A percentile compares a stretch with the other conserved stretches of the same genome.
Evolutionary conservation across 2,113 vertebrate genomes (phyloP).

Genomic region (Ciconia maguari): DNA sequence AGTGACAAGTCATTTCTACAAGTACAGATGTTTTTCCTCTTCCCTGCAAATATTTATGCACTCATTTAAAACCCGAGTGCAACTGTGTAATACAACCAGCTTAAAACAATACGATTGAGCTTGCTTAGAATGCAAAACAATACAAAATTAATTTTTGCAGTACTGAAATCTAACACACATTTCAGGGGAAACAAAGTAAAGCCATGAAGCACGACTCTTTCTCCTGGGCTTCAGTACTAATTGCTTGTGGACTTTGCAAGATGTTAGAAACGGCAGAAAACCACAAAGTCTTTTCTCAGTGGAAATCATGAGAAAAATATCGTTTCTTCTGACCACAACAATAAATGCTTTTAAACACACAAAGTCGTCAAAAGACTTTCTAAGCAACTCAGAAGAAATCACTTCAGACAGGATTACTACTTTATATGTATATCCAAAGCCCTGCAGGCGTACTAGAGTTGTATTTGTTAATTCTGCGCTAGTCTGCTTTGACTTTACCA

Average conservation of each 20-base stretch:
- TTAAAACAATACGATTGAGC: background rate
- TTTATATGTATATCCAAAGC: slow-evolving; percentile 52
- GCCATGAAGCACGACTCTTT: background rate
- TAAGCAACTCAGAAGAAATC: slow-evolving; percentile 48
- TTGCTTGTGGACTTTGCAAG: slow-evolving; percentile 39
- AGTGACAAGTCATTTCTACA: background rate
- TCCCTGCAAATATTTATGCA: background rate
- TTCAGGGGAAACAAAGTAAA: slow-evolving; percentile 1
- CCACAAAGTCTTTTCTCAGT: slow-evolving; percentile 32
- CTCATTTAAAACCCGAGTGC: background rate
- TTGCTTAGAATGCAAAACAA: slow-evolving; percentile 10
- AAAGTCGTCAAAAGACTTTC: slow-evolving; percentile 42
- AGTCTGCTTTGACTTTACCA: slow-evolving; percentile 46
- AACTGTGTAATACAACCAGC: background rate
- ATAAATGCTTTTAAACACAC: slow-evolving; percentile 49
- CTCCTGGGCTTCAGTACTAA: slow-evolving; percentile 51
- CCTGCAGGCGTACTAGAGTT: background rate
- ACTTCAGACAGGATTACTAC: slow-evolving; percentile 48
- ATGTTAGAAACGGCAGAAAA: slow-evolving; percentile 1
- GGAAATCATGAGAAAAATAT: slow-evolving; percentile 51
- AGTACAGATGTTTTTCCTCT: background rate
- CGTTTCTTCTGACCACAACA: slow-evolving; percentile 43
- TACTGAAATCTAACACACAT: background rate
- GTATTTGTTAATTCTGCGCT: slow-evolving; percentile 26
- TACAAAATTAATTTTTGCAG: background rate